Base-by-base conservation (phyloP, 2,113 vertebrate genomes). In the Mormyrus lacerda region DNA sequence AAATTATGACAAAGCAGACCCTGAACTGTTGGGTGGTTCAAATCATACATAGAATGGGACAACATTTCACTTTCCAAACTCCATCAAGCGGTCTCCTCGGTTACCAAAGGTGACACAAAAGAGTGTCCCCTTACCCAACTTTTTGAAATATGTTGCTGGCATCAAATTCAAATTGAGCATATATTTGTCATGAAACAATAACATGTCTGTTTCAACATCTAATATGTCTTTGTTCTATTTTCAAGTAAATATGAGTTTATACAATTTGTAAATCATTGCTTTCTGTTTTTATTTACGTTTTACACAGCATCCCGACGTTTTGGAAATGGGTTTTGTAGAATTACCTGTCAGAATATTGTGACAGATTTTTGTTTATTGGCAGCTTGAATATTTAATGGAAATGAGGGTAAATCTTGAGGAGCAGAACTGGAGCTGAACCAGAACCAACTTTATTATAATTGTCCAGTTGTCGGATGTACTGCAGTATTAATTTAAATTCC, bases 401-500 rank as follows among this genome's bases (percentile, higher is more conserved):
- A 88, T 53, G n/a, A 79, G 17, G 45, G 19, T 39, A 58, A 69
- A 13, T 47, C 76, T 53, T 51, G 73, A 45, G 87, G 55, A 2
- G 35, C 42, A 84, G 87, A 69, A 90, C 45, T 27, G 53, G 2
- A 90, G 73, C 79, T 7, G 17, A 24, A 42, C 83, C 31, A 86
- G 88, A 53, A 91, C 89, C 58, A 47, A 87, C 87, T 89, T 90
- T 88, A 86, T 90, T 84, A 55, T n/a, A 87, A 73, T 61, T 58
- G 51, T 51, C 91, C 91, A 93, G 92, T 90, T 92, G 91, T 82
- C 53, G 87, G 85, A 90, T 90, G 76, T 88, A 89, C 87, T 88
- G 19, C 83, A 86, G 55, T 88, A 31, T 69, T 82, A 48, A 55
- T 35, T 61, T 76, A 88, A 88, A 90, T 90, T 89, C 90, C 83